These are phyloP conservation scores for Oceanodroma tethys DNA, from an alignment of 2,113 vertebrate species.

Conservation along the genomic window DNA sequence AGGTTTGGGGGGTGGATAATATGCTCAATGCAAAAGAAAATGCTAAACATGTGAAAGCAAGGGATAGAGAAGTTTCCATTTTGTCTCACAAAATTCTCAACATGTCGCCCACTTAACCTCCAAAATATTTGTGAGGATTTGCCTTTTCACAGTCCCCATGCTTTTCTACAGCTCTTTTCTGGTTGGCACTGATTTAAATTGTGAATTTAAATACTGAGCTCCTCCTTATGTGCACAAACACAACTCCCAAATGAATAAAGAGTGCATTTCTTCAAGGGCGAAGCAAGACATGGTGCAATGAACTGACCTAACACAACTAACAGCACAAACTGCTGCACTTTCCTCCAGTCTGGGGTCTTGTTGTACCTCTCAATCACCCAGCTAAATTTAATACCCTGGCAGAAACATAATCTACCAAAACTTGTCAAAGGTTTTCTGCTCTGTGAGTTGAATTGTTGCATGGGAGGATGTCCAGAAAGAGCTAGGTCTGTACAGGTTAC, in stretches of 20 bases:
- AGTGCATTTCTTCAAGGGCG: neutral
- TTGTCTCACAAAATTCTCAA: neutral
- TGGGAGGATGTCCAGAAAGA: neutral
- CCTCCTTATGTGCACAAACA: neutral
- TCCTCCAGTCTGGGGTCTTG: neutral
- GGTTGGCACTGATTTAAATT: neutral
- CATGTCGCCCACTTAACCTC: neutral
- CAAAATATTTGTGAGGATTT: neutral
- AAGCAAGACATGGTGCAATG: neutral
- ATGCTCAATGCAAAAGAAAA: neutral
- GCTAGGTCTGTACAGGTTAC: neutral
- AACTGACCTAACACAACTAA: neutral
- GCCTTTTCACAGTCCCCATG: neutral
- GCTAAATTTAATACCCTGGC: neutral
- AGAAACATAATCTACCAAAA: neutral
- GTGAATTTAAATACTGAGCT: neutral
- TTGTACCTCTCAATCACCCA: neutral
- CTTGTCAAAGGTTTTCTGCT: neutral
- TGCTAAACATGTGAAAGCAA: neutral
- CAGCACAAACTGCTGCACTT: neutral
- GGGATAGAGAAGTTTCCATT: neutral
- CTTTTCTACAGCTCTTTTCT: neutral
- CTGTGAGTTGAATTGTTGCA: neutral
- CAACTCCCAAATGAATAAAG: neutral
- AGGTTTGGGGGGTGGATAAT: neutral